phyloP scores from a whole-genome alignment of 2,888 invertebrate species.

The Synergus japonicus region DNA sequence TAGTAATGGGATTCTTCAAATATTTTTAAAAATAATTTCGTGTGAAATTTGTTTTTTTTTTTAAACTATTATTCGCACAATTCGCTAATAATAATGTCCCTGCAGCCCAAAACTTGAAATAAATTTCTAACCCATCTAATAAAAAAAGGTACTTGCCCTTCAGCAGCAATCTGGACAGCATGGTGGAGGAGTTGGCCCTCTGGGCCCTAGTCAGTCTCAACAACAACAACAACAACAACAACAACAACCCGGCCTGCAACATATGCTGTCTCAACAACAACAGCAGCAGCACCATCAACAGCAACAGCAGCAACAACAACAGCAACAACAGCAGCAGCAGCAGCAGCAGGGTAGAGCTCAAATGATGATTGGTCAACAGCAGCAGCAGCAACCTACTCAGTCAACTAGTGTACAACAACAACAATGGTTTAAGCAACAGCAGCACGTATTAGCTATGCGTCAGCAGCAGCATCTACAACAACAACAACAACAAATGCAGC shows the following conservation, averaged over 20 bases:
- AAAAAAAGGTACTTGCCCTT: slow-evolving; percentile 64
- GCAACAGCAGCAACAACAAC: slow-evolving; percentile 76
- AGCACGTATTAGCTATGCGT: slow-evolving; percentile 67
- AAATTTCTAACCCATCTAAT: slow-evolving; percentile 34
- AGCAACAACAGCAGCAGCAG: slow-evolving; percentile 78
- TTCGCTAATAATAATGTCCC: not conserved
- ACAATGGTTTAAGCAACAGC: slow-evolving; percentile 70
- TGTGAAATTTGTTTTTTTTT: not conserved
- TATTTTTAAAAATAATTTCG: no score
- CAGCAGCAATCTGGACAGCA: slow-evolving; percentile 74
- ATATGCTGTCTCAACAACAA: slow-evolving; percentile 78
- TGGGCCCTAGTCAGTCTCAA: slow-evolving; percentile 74
- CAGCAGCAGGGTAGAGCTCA: slow-evolving; percentile 80
- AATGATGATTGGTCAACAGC: slow-evolving; percentile 76
- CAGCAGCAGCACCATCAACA: slow-evolving; percentile 79
- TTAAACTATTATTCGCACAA: slow-evolving; percentile 3
- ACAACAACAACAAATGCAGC: slow-evolving; percentile 74
- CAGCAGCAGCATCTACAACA: slow-evolving; percentile 65
- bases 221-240: slow-evolving; percentile 71
- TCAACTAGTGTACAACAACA: slow-evolving; percentile 70
- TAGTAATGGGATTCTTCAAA: not conserved
- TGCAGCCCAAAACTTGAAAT: not conserved
- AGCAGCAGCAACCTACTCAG: slow-evolving; percentile 61
- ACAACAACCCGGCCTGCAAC: slow-evolving; percentile 74
- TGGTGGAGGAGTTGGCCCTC: slow-evolving; percentile 68